phyloP scores from a whole-genome alignment of 2,797 vertebrate genomes.

The Arctocebus calabarensis region DNA sequence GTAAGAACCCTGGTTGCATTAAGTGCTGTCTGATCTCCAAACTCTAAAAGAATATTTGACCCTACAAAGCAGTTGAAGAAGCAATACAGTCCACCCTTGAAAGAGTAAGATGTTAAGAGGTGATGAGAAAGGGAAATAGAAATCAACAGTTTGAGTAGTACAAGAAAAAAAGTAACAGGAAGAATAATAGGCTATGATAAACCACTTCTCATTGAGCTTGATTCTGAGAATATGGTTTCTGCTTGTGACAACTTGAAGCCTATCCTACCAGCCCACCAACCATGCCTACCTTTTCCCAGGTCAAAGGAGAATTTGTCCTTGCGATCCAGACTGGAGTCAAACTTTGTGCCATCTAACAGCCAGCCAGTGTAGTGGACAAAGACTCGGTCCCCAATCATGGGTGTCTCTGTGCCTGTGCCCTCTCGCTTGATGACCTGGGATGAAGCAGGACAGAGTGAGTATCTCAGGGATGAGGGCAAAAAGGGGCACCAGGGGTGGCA shows the following conservation, averaged over 20 bases:
- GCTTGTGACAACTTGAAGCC: background rate
- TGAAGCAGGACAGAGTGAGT: background rate
- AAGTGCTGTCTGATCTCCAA: background rate
- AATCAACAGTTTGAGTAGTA: background rate
- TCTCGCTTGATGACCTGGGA: slow-evolving; percentile 94
- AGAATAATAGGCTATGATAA: background rate
- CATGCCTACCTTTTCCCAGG: slow-evolving; percentile 95
- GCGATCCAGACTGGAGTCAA: slow-evolving; percentile 96
- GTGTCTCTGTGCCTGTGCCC: slow-evolving; percentile 92
- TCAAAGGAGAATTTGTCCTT: slow-evolving; percentile 97
- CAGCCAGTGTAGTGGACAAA: slow-evolving; percentile 97
- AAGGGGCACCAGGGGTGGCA: background rate
- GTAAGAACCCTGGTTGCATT: background rate
- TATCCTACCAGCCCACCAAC: background rate
- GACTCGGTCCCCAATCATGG: slow-evolving; percentile 98
- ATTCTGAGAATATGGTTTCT: background rate
- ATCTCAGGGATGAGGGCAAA: background rate
- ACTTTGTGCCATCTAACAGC: slow-evolving; percentile 95
- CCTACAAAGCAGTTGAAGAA: slow-evolving; percentile 35
- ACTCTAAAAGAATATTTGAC: background rate
- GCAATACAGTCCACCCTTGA: background rate
- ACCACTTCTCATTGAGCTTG: background rate
- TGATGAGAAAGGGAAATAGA: background rate
- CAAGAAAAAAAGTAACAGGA: background rate
- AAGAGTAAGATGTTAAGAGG: background rate